These are phyloP conservation scores for Alosa sapidissima DNA, from an alignment of 2,797 vertebrate species.

Conservation along the genomic window DNA sequence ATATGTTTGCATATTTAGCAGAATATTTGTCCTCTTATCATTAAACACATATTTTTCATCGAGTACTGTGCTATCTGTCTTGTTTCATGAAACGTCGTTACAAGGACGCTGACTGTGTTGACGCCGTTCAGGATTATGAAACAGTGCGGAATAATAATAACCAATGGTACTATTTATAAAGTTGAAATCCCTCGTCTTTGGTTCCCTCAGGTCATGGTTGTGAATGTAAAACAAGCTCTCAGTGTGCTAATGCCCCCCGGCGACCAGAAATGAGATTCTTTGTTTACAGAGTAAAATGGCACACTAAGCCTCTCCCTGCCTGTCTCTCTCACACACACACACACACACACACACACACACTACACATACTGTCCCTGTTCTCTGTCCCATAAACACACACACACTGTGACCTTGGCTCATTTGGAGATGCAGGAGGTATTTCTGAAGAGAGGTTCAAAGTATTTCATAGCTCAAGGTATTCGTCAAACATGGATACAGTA, in stretches of 20 bases:
- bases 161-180: constrained; percentile 44
- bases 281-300: constrained; percentile 56
- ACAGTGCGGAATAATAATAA: constrained; percentile 48
- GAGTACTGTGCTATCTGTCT: not conserved
- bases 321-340: not conserved
- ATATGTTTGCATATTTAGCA: not conserved
- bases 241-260: constrained; percentile 45
- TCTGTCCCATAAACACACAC: not conserved
- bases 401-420: not conserved
- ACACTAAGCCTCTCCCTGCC: constrained; percentile 18
- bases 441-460: not conserved
- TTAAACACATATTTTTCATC: not conserved
- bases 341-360: not conserved
- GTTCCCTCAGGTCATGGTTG: constrained; percentile 43
- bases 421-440: not conserved
- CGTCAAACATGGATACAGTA: not conserved
- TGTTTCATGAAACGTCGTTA: not conserved
- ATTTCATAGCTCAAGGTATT: not conserved
- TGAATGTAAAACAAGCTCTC: constrained; percentile 57
- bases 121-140: constrained; percentile 40
- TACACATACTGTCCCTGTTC: not conserved
- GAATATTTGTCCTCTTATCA: not conserved
- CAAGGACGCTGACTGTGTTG: not conserved
- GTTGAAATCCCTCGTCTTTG: constrained; percentile 39
- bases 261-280: constrained; percentile 55